Evolutionary conservation across 1,140 invertebrate genomes (phyloP).

Genomic region (Macrostomum lignano): DNA sequence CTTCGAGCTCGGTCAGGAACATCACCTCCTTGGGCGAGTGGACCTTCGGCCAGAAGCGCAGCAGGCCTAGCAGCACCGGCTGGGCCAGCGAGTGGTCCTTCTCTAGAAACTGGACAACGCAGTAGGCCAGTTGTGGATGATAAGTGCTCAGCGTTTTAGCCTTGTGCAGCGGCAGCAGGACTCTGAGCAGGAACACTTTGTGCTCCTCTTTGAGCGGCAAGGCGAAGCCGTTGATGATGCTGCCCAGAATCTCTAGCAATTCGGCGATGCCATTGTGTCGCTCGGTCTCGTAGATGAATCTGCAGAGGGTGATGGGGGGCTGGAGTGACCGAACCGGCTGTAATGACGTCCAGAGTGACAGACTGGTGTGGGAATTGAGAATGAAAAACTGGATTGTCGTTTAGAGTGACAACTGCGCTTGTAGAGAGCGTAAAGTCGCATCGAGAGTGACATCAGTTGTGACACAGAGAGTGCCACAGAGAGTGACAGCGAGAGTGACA

Average conservation of each 20-base stretch:
- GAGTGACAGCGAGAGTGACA: too few relatives aligned
- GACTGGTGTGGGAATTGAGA: too few relatives aligned
- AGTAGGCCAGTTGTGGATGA: conserved; percentile 38
- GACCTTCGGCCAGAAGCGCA: conserved; percentile 88
- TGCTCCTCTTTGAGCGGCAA: conserved; percentile 25
- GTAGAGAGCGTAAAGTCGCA: too few relatives aligned
- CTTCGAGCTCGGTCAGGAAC: conserved; percentile 12
- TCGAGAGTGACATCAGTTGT: too few relatives aligned
- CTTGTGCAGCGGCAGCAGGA: conserved; percentile 14
- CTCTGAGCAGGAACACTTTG: conserved; percentile 15
- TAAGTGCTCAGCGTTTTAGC: conserved; percentile 7
- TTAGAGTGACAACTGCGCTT: too few relatives aligned
- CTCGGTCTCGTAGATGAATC: conserved; percentile 17
- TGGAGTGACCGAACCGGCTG: too few relatives aligned
- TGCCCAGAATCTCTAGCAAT: conserved; percentile 20
- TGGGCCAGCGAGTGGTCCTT: conserved; percentile 67
- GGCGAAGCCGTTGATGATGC: conserved; percentile 24
- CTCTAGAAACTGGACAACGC: conserved; percentile 78
- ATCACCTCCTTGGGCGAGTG: conserved; percentile 60
- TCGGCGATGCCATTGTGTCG: conserved; percentile 22
- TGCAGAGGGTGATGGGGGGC: not conserved
- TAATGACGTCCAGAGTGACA: too few relatives aligned
- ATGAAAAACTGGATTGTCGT: too few relatives aligned
- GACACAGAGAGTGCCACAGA: too few relatives aligned
- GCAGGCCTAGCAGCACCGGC: conserved; percentile 41